Base-by-base conservation (phyloP, 2,888 invertebrate genomes). In the Chaetogeoica ovagalla region DNA sequence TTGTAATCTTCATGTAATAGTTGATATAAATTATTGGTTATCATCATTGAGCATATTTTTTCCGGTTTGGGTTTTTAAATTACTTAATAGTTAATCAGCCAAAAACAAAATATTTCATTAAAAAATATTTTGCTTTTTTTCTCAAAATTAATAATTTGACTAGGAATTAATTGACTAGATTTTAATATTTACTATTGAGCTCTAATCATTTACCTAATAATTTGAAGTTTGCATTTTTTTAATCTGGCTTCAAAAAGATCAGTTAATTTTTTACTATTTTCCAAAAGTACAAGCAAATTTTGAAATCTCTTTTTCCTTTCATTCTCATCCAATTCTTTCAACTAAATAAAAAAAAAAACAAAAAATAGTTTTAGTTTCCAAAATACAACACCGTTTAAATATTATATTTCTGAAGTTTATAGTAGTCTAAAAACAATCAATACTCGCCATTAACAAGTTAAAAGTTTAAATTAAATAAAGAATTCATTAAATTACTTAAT, bases 181-280 rank as follows among this genome's bases (percentile, higher is more conserved):
- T 52, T 30, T 30, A 30, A 48, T 59, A 21, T 30, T 30, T 30
- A 19, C 6, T 69, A n/a, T n/a, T n/a, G 5, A 57, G 43, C 9
- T 23, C 17, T 19, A 21, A 63, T 72, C 23, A 66, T 69, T 77
- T 74, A 82, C 83, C 60, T 74, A 72, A 82, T 71, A 52, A 72
- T 75, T 76, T 77, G 81, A 30, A 37, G 19, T 82, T 82, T 68
- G 76, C 81, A 76, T 37, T 82, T 59, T 65, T 83, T 81, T 21
- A 84, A 76, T 74, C 83, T 83, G 52, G 82, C 81, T 63, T 81
- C 70, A 68, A 84, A 81, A 60, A 83, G 81, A 23, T 81, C 60
- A 2, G 83, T 82, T 75, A 83, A 84, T 69, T 84, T 83, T 66
- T 83, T 82, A 74, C 84, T 84, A 60, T 83, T 84, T 57, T 83